These are phyloP conservation scores for Papilio polytes DNA, from an alignment of 1,140 invertebrate species.

Conservation along the genomic window DNA sequence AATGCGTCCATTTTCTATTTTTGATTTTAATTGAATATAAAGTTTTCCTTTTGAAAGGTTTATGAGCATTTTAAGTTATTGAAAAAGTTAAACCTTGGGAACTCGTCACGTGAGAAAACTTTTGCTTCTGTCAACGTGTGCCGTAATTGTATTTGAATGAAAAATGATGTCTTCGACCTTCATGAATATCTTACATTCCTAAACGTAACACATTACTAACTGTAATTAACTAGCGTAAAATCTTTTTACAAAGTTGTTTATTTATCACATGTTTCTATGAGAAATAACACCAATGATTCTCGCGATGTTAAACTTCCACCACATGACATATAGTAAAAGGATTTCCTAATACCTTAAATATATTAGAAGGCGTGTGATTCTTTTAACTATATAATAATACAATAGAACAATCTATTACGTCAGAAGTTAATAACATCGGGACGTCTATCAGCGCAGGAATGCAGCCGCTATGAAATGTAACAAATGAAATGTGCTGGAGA, in stretches of 20 bases:
- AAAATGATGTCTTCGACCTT: not conserved
- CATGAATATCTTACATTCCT: not conserved
- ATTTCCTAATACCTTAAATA: no score
- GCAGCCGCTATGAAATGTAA: slow-evolving; percentile 8
- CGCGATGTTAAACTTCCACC: no score
- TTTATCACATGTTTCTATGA: no score
- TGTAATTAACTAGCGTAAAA: not conserved
- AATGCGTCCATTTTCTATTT: no score
- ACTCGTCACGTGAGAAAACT: not conserved
- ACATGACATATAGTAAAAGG: no score
- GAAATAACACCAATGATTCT: no score
- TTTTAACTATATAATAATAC: not conserved
- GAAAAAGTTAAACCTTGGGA: not conserved
- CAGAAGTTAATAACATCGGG: slow-evolving; percentile 12
- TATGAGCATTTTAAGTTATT: not conserved
- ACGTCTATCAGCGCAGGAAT: slow-evolving; percentile 3
- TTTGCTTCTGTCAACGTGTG: not conserved
- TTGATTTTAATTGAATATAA: no score
- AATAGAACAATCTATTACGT: not conserved
- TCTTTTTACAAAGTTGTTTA: no score
- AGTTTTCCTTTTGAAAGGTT: not conserved
- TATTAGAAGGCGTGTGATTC: not conserved
- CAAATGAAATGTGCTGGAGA: not conserved
- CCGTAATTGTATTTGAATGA: not conserved
- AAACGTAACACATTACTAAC: not conserved